A percentile compares a stretch with the other conserved stretches of the same genome.
These are phyloP conservation scores for Diploscapter pachys DNA, from an alignment of 1,140 invertebrate genomes.

Conservation along the genomic window DNA sequence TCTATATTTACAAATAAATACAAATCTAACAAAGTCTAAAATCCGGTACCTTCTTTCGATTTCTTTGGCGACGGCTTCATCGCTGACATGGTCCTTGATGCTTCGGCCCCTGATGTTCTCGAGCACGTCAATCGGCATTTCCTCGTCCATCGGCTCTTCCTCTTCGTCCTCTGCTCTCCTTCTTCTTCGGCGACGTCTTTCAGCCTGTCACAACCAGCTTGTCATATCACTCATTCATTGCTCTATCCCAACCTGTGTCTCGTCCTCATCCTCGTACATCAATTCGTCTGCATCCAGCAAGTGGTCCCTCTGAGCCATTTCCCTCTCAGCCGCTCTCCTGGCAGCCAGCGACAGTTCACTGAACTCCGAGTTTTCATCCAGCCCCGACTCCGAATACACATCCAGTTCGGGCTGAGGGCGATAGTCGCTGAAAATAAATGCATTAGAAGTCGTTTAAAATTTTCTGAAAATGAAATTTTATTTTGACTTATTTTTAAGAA, in stretches of 20 bases:
- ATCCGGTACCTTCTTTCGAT: slow-evolving; percentile 84
- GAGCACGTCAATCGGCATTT: slow-evolving; percentile 77
- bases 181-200: slow-evolving; percentile 72
- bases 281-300: slow-evolving; percentile 51
- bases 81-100: slow-evolving; percentile 89
- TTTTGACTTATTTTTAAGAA: no score
- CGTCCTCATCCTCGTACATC: slow-evolving; percentile 69
- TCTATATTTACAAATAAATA: background rate
- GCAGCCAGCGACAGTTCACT: slow-evolving; percentile 80
- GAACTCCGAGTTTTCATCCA: slow-evolving; percentile 83
- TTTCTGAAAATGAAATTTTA: no score
- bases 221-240: background rate
- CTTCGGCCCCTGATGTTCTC: slow-evolving; percentile 78
- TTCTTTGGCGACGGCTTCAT: slow-evolving; percentile 90
- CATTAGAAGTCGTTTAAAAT: background rate
- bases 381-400: slow-evolving; percentile 77
- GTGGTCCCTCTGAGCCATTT: slow-evolving; percentile 76
- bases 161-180: slow-evolving; percentile 72
- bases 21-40: slow-evolving; percentile 18
- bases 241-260: slow-evolving; percentile 40
- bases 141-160: slow-evolving; percentile 70
- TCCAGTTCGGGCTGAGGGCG: slow-evolving; percentile 90
- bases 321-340: slow-evolving; percentile 79
- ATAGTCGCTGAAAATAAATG: slow-evolving; percentile 74
- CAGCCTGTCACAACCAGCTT: slow-evolving; percentile 1